Evolutionary conservation across 2,797 vertebrate genomes (phyloP), one percentile per base, ranked within the genome.

Genomic region (Emys orbicularis): DNA sequence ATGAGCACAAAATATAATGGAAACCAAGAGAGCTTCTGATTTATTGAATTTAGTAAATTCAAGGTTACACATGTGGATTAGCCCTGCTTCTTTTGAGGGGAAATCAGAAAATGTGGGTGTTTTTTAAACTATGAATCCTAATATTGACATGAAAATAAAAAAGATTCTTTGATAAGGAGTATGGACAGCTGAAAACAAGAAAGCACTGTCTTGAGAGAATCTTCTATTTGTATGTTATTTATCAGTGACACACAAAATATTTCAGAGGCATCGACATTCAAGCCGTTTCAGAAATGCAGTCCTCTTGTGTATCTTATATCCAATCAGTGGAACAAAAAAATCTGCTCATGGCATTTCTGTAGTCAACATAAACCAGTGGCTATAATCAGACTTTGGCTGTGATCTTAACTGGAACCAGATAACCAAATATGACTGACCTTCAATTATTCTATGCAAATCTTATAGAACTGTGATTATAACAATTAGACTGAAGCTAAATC

Each of bases 51-150:
- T 76, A 90, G 87, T 82, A 86, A 82, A 93, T 0, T 0, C 0
- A 89, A 83, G 56, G 85, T 68, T 89, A 57, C 87, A 80, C 54
- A 4, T 49, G 3, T 86, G 9, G 74, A 59, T 76, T 84, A n/a
- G 4, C 12, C 12, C 13, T 92, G 0, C 0, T 11, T 77, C 44
- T 77, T 77, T 49, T 72, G 65, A 41, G 19, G 54, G n/a, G 37
- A 72, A 72, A 72, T 72, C 37, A 41, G 37, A 72, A 72, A 37
- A 12, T 8, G 1, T 68, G n/a, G 16, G 34, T 18, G 4, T 84
- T 11, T 89, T 65, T 44, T 18, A 72, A 61, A 4, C 72, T 74
- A 83, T 49, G 15, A 56, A 37, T 15, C 89, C 85, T 57, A 65
- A 2, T 77, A 57, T 4, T 2, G 19, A 6, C 37, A 9, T 65